A percentile compares a stretch with the other conserved stretches of the same genome.
phyloP scores from a whole-genome alignment of 2,888 invertebrate species.

The Colletes collaris region DNA sequence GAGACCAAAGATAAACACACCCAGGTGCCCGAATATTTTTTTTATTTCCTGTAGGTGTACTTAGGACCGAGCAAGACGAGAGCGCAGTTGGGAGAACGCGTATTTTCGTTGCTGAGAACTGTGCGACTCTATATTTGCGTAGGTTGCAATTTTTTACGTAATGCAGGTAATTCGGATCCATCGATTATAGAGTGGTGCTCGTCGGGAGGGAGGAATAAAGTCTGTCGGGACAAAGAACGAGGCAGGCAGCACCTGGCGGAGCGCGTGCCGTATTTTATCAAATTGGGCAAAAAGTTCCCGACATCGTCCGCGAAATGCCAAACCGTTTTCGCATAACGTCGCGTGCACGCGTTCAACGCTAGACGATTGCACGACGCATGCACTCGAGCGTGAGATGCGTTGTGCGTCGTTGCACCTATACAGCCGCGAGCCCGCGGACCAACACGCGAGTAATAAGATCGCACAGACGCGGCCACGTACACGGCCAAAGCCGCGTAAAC shows the following conservation, averaged over 20 bases:
- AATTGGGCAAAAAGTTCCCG: constrained; percentile 41
- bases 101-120: no score
- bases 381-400: constrained; percentile 77
- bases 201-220: no score
- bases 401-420: constrained; percentile 70
- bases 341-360: constrained; percentile 61
- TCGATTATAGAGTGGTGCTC: no score
- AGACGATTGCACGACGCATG: constrained; percentile 61
- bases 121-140: no score
- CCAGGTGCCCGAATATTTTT: no score
- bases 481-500: constrained; percentile 54
- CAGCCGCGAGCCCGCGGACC: constrained; percentile 49
- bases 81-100: no score
- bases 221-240: no score
- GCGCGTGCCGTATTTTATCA: constrained; percentile 38
- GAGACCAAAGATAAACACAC: no score
- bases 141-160: no score
- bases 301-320: constrained; percentile 44
- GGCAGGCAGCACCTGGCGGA: not conserved
- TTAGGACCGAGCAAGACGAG: no score
- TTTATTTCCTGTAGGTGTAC: no score
- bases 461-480: constrained; percentile 43
- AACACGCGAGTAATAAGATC: constrained; percentile 39
- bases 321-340: constrained; percentile 58
- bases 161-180: no score